Evolutionary conservation across 2,797 vertebrate genomes (phyloP), one percentile per base, ranked within the genome.

Genomic region (Simalia tracyae): DNA sequence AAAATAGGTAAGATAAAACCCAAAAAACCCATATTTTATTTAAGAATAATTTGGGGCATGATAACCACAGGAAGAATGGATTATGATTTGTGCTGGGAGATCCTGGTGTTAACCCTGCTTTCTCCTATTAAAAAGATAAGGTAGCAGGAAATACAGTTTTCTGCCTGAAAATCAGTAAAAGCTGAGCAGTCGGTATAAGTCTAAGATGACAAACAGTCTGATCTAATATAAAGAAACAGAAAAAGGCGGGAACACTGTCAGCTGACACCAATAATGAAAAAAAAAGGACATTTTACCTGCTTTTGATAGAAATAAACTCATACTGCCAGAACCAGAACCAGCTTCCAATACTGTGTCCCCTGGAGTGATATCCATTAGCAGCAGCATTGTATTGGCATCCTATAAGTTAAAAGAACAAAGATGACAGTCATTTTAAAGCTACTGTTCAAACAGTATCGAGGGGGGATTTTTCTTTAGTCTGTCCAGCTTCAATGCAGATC

Each of bases 281-380:
- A 86, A 92, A 94, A 63, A 7, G 56, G 1, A 1, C 93, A 85
- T 93, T 96, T 97, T 95, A 99, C 99, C 99, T 97, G 99, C 98
- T 97, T 98, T 98, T 61, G 99, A 99, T 89, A 99, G 96, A 96
- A 99, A 99, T 94, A 99, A 98, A 84, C 98, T 98, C 98, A 99
- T 97, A 56, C 97, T 98, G 3, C 99, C 98, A 3, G 98, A 99
- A 4, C 99, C 99, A 0, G 98, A 98, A n/a, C 99, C 99, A 0
- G 96, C 97, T 97, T 99, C 99, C 95, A 99, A 86, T 86, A 99
- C 98, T 0, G 95, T 94, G 95, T 99, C 98, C 90, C 99, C 99
- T 28, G 98, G 97, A n/a, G 95, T 97, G 87, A 99, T 64, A 60
- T 99, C 98, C 98, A 98, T 98, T 98, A 99, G 98, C 96, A 94